These are phyloP conservation scores for Corvus moneduloides DNA, from an alignment of 2,113 vertebrate genomes.

Conservation along the genomic window DNA sequence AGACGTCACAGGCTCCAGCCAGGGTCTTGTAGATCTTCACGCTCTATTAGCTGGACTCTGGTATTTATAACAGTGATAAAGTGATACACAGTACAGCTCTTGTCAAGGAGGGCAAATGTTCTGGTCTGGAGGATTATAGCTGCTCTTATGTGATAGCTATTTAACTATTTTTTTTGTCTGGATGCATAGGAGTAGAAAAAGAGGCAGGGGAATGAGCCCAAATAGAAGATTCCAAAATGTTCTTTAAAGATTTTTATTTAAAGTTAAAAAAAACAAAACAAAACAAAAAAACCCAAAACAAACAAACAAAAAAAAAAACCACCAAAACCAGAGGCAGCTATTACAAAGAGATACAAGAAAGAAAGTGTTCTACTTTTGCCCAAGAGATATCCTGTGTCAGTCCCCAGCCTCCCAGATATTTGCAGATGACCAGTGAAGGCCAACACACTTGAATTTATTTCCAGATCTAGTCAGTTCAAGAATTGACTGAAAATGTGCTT, in stretches of 20 bases:
- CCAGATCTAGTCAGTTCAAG: neutral
- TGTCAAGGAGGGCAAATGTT: neutral
- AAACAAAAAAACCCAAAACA: neutral
- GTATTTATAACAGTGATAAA: constrained; percentile 13
- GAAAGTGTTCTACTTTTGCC: neutral
- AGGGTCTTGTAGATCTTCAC: neutral
- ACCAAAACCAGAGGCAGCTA: neutral
- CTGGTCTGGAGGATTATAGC: neutral
- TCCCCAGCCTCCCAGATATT: neutral
- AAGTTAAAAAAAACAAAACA: neutral
- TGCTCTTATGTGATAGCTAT: neutral
- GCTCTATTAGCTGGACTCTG: neutral
- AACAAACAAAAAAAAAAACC: neutral
- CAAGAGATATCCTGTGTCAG: neutral
- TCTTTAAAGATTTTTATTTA: neutral
- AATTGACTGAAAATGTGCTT: neutral
- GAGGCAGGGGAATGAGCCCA: neutral
- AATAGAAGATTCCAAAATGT: neutral
- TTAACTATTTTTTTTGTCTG: neutral
- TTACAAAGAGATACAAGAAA: neutral
- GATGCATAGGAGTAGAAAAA: neutral
- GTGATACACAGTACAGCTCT: neutral
- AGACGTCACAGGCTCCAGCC: neutral
- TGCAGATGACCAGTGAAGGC: neutral
- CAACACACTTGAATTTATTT: neutral